Evolutionary conservation across 2,797 vertebrate genomes (phyloP), one percentile per base, ranked within the genome.

Genomic region (Artibeus lituratus): DNA sequence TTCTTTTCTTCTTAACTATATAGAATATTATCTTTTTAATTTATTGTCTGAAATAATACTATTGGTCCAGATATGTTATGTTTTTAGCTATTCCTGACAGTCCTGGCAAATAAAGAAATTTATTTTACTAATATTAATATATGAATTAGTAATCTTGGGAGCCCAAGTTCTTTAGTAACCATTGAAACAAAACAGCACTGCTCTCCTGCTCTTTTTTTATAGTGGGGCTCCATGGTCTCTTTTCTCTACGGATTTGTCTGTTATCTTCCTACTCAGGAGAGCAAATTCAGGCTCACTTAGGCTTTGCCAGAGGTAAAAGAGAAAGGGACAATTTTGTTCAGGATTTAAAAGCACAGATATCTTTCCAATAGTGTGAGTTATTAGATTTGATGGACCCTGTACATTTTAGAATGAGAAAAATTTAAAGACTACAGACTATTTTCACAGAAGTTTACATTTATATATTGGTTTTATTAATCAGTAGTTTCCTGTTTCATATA

Each of bases 401-500:
- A 70, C 80, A 93, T 93, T 91, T 92, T 55, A 92, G 85, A 85
- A 83, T 10, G 51, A 9, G 14, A 76, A 74, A 78, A 62, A 82
- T 72, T 42, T 74, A 93, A 96, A 44, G 83, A 70, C 65, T 57
- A 67, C 49, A 78, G 92, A 42, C 80, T 90, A 24, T 88, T 93
- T 94, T 90, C 78, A 70, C 19, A 59, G 11, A 94, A 84, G 55
- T 39, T 85, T 78, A 74, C 15, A 37, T 92, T 92, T 91, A 77
- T 67, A 51, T 35, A 44, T 59, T 72, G 72, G 44, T 49, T 95
- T 91, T 93, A 89, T 51, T 86, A 59, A 67, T 95, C 26, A 72
- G 51, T 89, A 21, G 53, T 94, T 96, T 94, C 39, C 15, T 42
- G 84, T 97, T 96, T 94, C 92, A 94, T 44, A 87, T 0, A 16